Base-by-base conservation (phyloP, 2,113 vertebrate species). In the Egretta garzetta region DNA sequence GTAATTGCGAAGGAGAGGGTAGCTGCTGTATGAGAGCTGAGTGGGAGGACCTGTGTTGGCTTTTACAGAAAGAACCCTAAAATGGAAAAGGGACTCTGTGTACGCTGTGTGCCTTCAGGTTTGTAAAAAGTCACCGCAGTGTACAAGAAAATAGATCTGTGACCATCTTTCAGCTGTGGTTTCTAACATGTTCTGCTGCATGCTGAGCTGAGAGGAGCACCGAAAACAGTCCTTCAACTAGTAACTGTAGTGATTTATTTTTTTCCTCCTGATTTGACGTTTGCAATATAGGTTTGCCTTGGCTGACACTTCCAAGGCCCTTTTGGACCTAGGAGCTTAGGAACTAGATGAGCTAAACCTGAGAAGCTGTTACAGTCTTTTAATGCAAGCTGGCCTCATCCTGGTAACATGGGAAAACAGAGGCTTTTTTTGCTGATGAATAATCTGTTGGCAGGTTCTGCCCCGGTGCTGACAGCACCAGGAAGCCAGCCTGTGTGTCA, bases 381-480 rank as follows among this genome's bases (percentile, higher is more conserved):
- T 37, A 62, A 55, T 37, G 60, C 47, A 35, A 39, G 8, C 30
- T 94, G 76, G 70, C 86, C 88, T 89, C 72, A 72, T 92, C 50
- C 76, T 91, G 86, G 47, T 88, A 6, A 30, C 6, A 20, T 4
- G 26, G 80, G 89, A 59, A 90, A 90, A 41, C 43, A n/a, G 68
- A 83, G 60, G 37, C 52, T 72, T 49, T 67, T 91, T 93, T 77
- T 95, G 76, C 68, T 80, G 95, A 85, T 97, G 95, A 96, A 85
- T 96, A 94, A 85, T 97, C 35, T 83, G 66, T 92, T 94, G 88
- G 94, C 96, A 84, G 76, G 84, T 92, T 91, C 63, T 97, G 86
- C 71, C 80, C 74, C 0, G 14, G 58, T 86, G 84, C 81, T 96
- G 95, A 72, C 62, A 87, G 72, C 59, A 17, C 58, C 4, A n/a